Evolutionary conservation across 2,888 invertebrate genomes (phyloP).

Genomic region (Zeuzera pyrina): DNA sequence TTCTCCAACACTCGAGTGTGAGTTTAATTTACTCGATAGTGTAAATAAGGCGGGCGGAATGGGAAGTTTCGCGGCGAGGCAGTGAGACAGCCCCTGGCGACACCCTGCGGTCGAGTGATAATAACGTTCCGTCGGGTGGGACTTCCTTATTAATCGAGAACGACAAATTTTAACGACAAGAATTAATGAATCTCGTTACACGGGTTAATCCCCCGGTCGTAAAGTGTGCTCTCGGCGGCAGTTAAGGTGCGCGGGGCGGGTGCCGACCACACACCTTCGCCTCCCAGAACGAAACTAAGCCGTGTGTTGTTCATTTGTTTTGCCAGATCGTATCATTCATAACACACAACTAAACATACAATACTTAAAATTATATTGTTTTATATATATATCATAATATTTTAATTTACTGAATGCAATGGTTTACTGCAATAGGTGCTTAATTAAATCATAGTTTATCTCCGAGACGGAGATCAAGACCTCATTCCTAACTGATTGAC

Average conservation of each 20-base stretch:
- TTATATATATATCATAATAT: too few relatives aligned
- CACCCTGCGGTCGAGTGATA: conserved; percentile 62
- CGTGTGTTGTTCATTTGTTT: not conserved
- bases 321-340: too few relatives aligned
- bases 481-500: too few relatives aligned
- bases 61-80: conserved; percentile 62
- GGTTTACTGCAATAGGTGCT: too few relatives aligned
- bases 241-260: conserved; percentile 56
- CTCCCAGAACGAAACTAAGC: conserved; percentile 6
- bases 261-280: conserved; percentile 29
- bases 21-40: conserved; percentile 75
- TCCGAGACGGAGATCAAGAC: too few relatives aligned
- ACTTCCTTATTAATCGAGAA: conserved; percentile 74
- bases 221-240: conserved; percentile 64
- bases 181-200: conserved; percentile 75
- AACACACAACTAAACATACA: too few relatives aligned
- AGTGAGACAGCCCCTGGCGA: conserved; percentile 34
- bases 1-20: conserved; percentile 67
- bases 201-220: conserved; percentile 73
- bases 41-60: conserved; percentile 72
- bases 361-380: too few relatives aligned
- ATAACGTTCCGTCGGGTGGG: conserved; percentile 63
- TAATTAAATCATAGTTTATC: too few relatives aligned
- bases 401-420: too few relatives aligned
- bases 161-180: conserved; percentile 76